Conservation (phyloP, 1,140 invertebrate genomes). For the Drosophila serrata region DNA sequence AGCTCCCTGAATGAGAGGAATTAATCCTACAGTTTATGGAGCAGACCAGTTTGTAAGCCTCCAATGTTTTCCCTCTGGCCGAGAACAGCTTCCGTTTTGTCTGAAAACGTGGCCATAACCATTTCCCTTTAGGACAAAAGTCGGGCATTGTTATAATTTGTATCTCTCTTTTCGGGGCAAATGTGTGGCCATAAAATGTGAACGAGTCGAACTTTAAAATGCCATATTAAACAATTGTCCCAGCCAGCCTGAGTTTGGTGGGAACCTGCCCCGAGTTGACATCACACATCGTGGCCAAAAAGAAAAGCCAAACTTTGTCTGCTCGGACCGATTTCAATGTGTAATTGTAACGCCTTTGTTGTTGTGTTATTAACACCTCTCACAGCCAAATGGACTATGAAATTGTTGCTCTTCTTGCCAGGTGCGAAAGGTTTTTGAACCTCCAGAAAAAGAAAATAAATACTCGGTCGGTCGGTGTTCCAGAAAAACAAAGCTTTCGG, state of each 20-base stretch:
- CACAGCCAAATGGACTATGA: conserved; percentile 77
- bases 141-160: conserved; percentile 58
- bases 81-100: conserved; percentile 73
- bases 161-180: conserved; percentile 23
- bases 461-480: conserved; percentile 30
- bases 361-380: conserved; percentile 78
- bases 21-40: conserved; percentile 75
- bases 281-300: conserved; percentile 62
- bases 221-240: conserved; percentile 78
- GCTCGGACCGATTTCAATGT: conserved; percentile 78
- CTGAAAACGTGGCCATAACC: conserved; percentile 49
- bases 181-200: conserved; percentile 66
- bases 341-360: conserved; percentile 83
- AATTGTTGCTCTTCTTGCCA: conserved; percentile 28
- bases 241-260: conserved; percentile 51
- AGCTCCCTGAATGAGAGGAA: conserved; percentile 41
- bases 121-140: conserved; percentile 67
- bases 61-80: conserved; percentile 11
- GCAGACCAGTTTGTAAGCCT: conserved; percentile 44
- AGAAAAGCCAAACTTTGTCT: conserved; percentile 41
- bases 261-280: conserved; percentile 71
- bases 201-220: conserved; percentile 54
- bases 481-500: conserved; percentile 72
- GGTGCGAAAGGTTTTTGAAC: conserved; percentile 73
- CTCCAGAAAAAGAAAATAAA: conserved; percentile 29